Percentiles rank a stretch among this genome's conserved stretches.
Conservation (phyloP, 53 echinoderm and acorn worm species). For the Antedon mediterranea region DNA sequence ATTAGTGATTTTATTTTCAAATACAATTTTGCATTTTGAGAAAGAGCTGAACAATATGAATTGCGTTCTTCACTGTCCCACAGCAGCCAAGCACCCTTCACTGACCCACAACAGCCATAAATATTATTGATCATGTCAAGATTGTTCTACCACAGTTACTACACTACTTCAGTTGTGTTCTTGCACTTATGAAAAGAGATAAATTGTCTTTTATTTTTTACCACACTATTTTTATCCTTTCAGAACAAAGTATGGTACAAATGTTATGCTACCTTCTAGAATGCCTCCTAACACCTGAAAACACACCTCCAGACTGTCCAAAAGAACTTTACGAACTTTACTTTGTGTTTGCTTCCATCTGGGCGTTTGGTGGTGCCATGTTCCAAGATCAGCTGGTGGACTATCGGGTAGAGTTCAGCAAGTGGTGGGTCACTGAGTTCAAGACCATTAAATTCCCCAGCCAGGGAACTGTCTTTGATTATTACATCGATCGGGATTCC, state of each 20-base stretch:
- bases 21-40: too few relatives aligned
- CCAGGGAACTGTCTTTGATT: slow-evolving; percentile 94
- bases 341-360: slow-evolving; percentile 95
- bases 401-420: slow-evolving; percentile 88
- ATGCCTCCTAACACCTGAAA: slow-evolving; percentile 84
- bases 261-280: slow-evolving; percentile 95
- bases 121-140: too few relatives aligned
- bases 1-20: not conserved
- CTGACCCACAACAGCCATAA: too few relatives aligned
- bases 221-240: not conserved
- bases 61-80: too few relatives aligned
- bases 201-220: too few relatives aligned
- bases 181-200: too few relatives aligned
- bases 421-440: slow-evolving; percentile 96
- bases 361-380: slow-evolving; percentile 98
- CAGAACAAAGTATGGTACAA: slow-evolving; percentile 99
- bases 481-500: slow-evolving; percentile 69
- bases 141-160: too few relatives aligned
- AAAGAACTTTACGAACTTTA: slow-evolving; percentile 97
- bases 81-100: too few relatives aligned
- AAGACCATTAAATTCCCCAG: slow-evolving; percentile 99
- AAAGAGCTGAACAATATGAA: too few relatives aligned
- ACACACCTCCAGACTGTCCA: slow-evolving; percentile 95
- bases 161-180: too few relatives aligned
- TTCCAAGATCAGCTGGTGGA: slow-evolving; percentile 99